phyloP scores from a whole-genome alignment of 1,140 invertebrate species.

The Tetragnatha versicolor region DNA sequence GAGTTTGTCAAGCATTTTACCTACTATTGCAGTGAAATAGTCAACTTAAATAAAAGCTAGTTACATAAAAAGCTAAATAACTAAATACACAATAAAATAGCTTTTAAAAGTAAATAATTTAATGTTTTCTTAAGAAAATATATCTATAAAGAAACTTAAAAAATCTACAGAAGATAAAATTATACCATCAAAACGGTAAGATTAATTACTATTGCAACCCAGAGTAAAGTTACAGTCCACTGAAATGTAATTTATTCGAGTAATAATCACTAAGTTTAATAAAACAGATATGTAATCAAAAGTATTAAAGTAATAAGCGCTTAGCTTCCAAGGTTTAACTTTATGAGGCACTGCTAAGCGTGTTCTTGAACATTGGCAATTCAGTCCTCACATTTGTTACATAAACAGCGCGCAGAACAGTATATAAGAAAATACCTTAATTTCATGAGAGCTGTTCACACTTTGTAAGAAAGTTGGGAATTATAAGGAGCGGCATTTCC shows the following conservation, averaged over 20 bases:
- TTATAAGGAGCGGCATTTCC: constrained; percentile 34
- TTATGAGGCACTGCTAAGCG: constrained; percentile 47
- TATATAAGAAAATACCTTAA: constrained; percentile 46
- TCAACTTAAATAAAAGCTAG: neutral
- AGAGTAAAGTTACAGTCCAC: too few relatives aligned
- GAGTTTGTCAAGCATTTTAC: too few relatives aligned
- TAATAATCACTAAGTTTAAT: neutral
- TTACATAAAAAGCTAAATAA: too few relatives aligned
- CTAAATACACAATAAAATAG: too few relatives aligned
- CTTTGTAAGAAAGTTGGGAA: constrained; percentile 37
- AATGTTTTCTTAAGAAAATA: neutral
- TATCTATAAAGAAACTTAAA: neutral
- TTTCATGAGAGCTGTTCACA: constrained; percentile 22
- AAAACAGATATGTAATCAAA: neutral
- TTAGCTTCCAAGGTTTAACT: constrained; percentile 25
- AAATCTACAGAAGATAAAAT: too few relatives aligned
- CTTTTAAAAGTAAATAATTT: neutral
- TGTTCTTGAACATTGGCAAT: constrained; percentile 30
- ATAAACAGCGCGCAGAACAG: constrained; percentile 41
- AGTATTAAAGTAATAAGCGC: neutral
- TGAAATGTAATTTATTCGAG: constrained; percentile 43
- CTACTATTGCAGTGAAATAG: too few relatives aligned
- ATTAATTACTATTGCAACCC: too few relatives aligned
- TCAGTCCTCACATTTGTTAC: constrained; percentile 20
- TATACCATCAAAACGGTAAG: too few relatives aligned